Percentiles rank a stretch among this genome's conserved stretches.
These are phyloP conservation scores for Pseudomyrmex pallidus DNA, from an alignment of 1,140 invertebrate species.

Conservation along the genomic window DNA sequence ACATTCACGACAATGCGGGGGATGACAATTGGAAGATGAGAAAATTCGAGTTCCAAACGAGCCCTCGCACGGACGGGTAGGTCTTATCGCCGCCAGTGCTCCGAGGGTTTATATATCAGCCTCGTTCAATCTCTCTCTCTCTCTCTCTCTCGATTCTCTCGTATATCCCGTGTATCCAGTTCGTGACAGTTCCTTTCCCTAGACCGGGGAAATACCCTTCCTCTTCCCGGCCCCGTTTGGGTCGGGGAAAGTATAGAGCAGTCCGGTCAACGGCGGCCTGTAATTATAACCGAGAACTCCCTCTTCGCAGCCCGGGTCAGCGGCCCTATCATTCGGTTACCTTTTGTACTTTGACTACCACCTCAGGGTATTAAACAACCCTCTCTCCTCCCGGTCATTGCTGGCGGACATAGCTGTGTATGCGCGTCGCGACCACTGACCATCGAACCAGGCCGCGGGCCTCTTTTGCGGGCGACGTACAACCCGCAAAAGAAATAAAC, in stretches of 20 bases:
- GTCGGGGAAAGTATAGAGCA: constrained; percentile 65
- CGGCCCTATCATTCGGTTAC: constrained; percentile 71
- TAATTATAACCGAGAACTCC: constrained; percentile 71
- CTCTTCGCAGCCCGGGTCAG: neutral
- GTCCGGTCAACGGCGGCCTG: constrained; percentile 50
- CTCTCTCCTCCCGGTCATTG: constrained; percentile 12
- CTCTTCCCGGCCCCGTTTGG: neutral
- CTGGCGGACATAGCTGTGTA: neutral
- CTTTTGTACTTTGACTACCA: constrained; percentile 65
- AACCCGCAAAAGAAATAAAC: constrained; percentile 46
- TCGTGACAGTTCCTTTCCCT: constrained; percentile 28
- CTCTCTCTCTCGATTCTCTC: neutral
- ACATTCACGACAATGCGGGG: too few species aligned
- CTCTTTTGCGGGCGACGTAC: constrained; percentile 38
- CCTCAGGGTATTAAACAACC: constrained; percentile 1
- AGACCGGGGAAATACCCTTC: constrained; percentile 26
- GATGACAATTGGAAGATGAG: too few species aligned
- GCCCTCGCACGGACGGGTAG: neutral
- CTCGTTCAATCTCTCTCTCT: neutral
- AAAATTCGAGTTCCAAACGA: too few species aligned
- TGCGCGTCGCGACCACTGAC: constrained; percentile 23
- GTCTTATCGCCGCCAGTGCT: neutral
- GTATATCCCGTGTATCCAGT: constrained; percentile 33
- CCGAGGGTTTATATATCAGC: constrained; percentile 14
- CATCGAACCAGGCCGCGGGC: constrained; percentile 15